A percentile compares a stretch with the other conserved stretches of the same genome.
These are phyloP conservation scores for Oncorhynchus masou DNA, from an alignment of 2,113 vertebrate species.

Conservation along the genomic window DNA sequence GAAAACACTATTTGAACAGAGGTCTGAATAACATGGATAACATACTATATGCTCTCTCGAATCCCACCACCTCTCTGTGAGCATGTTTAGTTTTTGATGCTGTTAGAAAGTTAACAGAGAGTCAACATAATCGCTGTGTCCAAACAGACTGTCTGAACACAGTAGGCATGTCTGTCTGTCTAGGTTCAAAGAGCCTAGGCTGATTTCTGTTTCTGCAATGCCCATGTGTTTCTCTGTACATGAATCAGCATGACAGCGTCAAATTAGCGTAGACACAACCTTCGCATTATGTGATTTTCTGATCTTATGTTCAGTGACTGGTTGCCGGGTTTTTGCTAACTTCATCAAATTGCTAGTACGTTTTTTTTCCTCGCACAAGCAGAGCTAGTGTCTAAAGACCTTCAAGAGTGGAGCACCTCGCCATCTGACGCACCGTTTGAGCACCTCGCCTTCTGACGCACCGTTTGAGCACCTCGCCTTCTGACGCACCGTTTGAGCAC, in stretches of 20 bases:
- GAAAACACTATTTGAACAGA: no score
- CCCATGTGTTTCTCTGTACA: constrained; percentile 19
- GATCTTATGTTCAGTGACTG: constrained; percentile 4
- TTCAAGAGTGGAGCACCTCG: neutral
- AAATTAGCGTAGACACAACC: constrained; percentile 24
- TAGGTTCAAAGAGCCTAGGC: neutral
- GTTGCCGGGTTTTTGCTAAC: constrained; percentile 19
- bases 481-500: no score
- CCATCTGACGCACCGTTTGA: no score
- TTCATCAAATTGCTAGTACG: no score
- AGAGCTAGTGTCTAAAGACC: neutral
- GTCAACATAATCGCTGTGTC: neutral
- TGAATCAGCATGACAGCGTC: constrained; percentile 43
- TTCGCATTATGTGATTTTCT: constrained; percentile 7
- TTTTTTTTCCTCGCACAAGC: neutral
- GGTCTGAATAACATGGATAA: no score
- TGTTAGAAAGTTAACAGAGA: neutral
- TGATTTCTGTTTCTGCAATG: neutral
- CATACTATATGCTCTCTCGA: no score
- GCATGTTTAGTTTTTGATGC: neutral
- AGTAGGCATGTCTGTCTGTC: neutral
- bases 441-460: no score
- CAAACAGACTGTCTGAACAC: neutral
- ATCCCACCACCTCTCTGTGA: neutral
- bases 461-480: no score